Evolutionary conservation across 2,113 vertebrate genomes (phyloP).

Genomic region (Chelonoidis abingdonii): DNA sequence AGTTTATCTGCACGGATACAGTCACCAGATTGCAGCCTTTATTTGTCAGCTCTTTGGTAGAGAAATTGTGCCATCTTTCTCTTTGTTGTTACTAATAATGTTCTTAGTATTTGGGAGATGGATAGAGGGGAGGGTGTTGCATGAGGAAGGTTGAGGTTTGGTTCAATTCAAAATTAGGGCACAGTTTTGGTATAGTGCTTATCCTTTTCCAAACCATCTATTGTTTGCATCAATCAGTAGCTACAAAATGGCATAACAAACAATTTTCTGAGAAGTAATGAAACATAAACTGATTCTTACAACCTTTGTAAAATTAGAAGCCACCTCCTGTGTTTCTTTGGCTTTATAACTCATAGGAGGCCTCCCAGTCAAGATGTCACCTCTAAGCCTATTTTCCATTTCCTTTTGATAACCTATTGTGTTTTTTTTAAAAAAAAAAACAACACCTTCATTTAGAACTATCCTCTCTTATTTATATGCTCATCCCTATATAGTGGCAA

Average conservation of each 20-base stretch:
- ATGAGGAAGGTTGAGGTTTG: neutral
- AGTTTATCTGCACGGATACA: neutral
- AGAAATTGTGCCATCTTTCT: fast-evolving
- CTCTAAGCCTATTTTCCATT: neutral
- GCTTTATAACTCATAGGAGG: neutral
- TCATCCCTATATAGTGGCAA: neutral
- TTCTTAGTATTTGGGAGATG: neutral
- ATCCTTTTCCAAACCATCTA: neutral
- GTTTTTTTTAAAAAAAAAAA: neutral
- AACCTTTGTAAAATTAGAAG: neutral
- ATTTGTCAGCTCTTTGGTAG: neutral
- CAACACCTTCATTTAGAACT: neutral
- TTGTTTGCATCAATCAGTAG: neutral
- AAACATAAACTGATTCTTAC: neutral
- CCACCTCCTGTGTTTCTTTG: neutral
- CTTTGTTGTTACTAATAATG: neutral
- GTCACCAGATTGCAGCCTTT: neutral
- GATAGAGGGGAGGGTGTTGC: neutral
- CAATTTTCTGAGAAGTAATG: neutral
- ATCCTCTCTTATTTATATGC: neutral
- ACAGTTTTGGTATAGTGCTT: neutral
- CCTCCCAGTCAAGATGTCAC: neutral
- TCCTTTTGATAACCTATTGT: neutral
- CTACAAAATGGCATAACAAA: neutral
- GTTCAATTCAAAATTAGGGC: neutral